phyloP scores from a whole-genome alignment of 23 tunicate genomes.

The Trididemnum clinides region DNA sequence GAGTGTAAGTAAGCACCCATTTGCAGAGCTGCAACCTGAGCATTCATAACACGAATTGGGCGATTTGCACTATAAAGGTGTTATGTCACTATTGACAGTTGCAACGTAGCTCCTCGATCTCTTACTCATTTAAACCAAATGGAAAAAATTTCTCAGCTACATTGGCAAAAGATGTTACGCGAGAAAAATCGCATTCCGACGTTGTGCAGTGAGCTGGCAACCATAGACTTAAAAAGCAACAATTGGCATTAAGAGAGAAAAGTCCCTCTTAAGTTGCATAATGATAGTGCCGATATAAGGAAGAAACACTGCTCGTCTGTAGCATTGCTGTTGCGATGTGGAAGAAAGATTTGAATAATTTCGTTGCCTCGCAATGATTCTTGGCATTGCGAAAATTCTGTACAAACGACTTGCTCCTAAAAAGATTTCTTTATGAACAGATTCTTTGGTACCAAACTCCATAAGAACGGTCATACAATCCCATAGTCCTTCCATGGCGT shows the following conservation, averaged over 20 bases:
- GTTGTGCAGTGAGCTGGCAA: not conserved
- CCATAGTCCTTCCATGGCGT: too few species aligned
- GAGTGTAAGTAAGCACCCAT: not conserved
- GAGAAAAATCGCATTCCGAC: not conserved
- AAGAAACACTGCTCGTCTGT: not conserved
- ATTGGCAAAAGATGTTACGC: not conserved
- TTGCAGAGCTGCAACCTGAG: not conserved
- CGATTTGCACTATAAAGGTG: not conserved
- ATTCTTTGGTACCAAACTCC: not conserved
- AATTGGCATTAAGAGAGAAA: not conserved
- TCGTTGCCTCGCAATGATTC: conserved; percentile 1
- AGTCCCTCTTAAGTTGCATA: not conserved
- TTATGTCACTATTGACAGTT: not conserved
- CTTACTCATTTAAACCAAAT: not conserved
- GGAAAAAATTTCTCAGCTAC: not conserved
- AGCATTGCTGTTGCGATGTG: not conserved
- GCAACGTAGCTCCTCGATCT: not conserved
- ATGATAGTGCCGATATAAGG: conserved; percentile 1
- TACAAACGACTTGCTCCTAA: not conserved
- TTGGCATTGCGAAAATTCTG: not conserved
- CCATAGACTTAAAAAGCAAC: not conserved
- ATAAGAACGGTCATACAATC: not conserved
- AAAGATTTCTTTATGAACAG: not conserved
- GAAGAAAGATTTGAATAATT: not conserved
- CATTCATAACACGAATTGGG: not conserved